Base-by-base conservation (phyloP, 2,797 vertebrate genomes). In the Crax fasciolata region DNA sequence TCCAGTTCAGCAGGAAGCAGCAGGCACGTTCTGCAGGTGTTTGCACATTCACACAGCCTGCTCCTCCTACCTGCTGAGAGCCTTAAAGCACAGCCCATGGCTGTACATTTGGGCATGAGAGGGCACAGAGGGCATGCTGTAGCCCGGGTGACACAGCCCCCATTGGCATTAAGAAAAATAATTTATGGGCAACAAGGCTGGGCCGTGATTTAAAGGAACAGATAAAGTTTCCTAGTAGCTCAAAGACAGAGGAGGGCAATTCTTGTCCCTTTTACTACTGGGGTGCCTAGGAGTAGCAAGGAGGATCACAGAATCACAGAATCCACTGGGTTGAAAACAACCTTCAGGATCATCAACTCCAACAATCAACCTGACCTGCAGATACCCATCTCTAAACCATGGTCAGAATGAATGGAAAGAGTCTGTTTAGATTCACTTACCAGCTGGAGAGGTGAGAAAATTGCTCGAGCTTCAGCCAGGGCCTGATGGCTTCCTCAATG, bases 61-160 rank as follows among this genome's bases (percentile, higher is more conserved):
- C 8, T 84, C 24, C 55, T 78, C 78, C 66, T 57, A 2, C 8
- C 21, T 3, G 8, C 16, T 0, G 2, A 24, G 2, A 62, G 30
- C 49, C 59, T 79, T 52, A 66, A 90, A 84, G 75, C 62, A 41
- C 0, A 7, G 39, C 16, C 54, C 51, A 76, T 10, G 20, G 10
- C 32, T 43, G 7, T 15, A 48, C 19, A 49, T 35, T 11, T 74
- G 46, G 71, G 52, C 58, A 57, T 3, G 6, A 78, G 32, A 41
- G 35, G 28, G 15, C 10, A 49, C 0, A 0, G 32, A 11, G 51
- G 52, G 4, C 38, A 38, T 0, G 0, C 30, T 61, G 25, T 49
- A 91, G 51, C 16, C 16, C 3, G 32, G 20, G 19, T 32, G 66
- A 70, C 55, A 2, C 3, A 25, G 19, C 27, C 30, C 32, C 4